Evolutionary conservation across 2,113 vertebrate genomes (phyloP), one percentile per base, ranked within the genome.

Genomic region (Alethe diademata): DNA sequence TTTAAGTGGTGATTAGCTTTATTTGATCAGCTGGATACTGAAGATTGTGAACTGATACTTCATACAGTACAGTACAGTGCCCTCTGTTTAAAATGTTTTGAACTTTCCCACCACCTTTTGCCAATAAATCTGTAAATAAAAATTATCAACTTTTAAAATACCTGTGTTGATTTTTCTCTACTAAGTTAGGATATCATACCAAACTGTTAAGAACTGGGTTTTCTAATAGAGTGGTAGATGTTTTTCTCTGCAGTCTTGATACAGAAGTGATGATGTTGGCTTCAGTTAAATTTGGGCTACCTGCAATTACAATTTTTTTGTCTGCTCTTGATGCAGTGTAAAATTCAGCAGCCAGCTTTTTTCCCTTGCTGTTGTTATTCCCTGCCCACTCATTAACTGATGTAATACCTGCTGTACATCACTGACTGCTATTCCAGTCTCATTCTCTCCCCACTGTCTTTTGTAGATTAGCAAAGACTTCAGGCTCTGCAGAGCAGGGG

Each of bases 81-180:
- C 97, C 96, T 96, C 75, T 95, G 72, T 97, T 97, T 85, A 94
- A 97, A 93, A 91, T 93, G 96, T 97, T 96, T 97, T 95, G 89
- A 92, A 97, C 38, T 93, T 97, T 83, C 93, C 92, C 92, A 82
- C 50, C 28, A 42, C 81, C 91, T 97, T 98, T 97, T 97, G 97
- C 97, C 97, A 97, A 97, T 95, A 93, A 97, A 97, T 86, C 94
- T 98, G 98, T 98, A 98, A 98, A 98, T 98, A 98, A 98, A 98
- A 95, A 91, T 56, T 88, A 82, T 92, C 88, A 89, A 97, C 92
- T 97, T 97, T 97, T 81, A 97, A 97, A 97, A 95, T 81, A 78
- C 28, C 78, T 80, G 94, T 93, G 91, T 93, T 96, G 93, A 83
- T 93, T 83, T 92, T 91, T 95, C 78, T 97, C 94, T 94, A 56